Base-by-base conservation (phyloP, 2,113 vertebrate species). In the Podarcis raffonei region DNA sequence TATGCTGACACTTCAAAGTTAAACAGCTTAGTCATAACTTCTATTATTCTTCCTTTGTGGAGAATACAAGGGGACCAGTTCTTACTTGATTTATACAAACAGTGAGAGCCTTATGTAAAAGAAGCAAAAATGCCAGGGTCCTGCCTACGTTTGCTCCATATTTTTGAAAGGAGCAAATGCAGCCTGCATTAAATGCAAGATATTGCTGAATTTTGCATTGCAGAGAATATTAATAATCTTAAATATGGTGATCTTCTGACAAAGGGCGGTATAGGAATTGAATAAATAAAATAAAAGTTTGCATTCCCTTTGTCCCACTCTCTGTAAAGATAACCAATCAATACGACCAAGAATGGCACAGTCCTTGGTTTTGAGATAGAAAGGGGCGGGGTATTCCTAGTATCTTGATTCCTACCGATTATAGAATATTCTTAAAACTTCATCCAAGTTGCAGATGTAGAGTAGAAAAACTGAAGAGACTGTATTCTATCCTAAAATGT, bases 41-140 rank as follows among this genome's bases (percentile, higher is more conserved):
- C 72, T 89, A 3, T 90, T 85, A 8, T 22, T 79, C 4, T 20
- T 68, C 11, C 78, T 30, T 23, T 32, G 89, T 92, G 81, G 59
- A 69, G 13, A 2, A 35, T 79, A 42, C 11, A 81, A 68, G 85
- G n/a, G 30, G 42, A n/a, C 27, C 78, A 85, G 30, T 89, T 89
- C 68, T 81, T 85, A 81, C 81, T 48, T 89, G 76, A 86, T 65
- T 27, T 68, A 66, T 68, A 23, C 83, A 89, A 90, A 57, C 53
- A 90, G 7, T n/a, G 22, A 0, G 20, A 78, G 20, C 23, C 87
- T 89, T 87, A 53, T 87, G 13, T 82, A 87, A 87, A 89, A 85
- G 53, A 90, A 62, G 25, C 18, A n/a, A 82, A 78, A 16, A 78
- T 78, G 77, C 72, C 81, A 37, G 65, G 48, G 1, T 57, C 9